A percentile compares a stretch with the other conserved stretches of the same genome.
Conservation (phyloP, 2,113 vertebrate species). For the Thamnaconus septentrionalis region DNA sequence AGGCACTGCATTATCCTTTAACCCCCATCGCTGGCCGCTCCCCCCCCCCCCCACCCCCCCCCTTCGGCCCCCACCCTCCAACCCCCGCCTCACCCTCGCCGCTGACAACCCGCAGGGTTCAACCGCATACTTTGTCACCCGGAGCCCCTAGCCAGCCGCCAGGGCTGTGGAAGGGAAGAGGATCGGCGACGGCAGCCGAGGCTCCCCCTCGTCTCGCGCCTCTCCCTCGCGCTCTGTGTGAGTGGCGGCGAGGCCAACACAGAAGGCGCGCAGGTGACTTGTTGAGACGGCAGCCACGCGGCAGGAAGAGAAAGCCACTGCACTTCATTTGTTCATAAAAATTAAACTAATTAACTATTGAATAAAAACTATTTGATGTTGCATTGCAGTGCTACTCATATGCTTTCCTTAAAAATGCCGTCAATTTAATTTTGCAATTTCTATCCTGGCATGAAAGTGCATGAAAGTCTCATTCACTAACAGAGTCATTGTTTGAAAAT, state of each 20-base stretch:
- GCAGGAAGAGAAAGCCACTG: neutral
- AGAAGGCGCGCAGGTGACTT: conserved; percentile 55
- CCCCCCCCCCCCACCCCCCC: conserved; percentile 9
- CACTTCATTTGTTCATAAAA: too few species aligned
- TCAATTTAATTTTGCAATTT: neutral
- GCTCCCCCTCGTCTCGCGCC: neutral
- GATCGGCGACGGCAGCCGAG: too few species aligned
- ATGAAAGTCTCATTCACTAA: neutral
- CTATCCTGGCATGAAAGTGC: neutral
- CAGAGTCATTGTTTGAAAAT: neutral
- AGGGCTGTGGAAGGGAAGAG: too few species aligned
- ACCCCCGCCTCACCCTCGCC: neutral
- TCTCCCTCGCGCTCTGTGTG: conserved; percentile 55
- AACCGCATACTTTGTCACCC: conserved; percentile 75
- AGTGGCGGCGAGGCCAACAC: conserved; percentile 51
- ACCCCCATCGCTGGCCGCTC: conserved; percentile 77
- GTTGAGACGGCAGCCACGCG: conserved; percentile 35
- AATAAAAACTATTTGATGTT: too few species aligned
- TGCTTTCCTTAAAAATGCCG: neutral
- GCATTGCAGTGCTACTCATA: too few species aligned
- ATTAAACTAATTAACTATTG: too few species aligned
- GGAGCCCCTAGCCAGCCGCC: conserved; percentile 40
- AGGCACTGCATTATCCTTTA: conserved; percentile 78
- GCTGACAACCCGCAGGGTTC: conserved; percentile 72
- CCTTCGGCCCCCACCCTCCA: too few species aligned